Evolutionary conservation across 2,113 vertebrate genomes (phyloP).

Genomic region (Lethenteron camtschaticum): DNA sequence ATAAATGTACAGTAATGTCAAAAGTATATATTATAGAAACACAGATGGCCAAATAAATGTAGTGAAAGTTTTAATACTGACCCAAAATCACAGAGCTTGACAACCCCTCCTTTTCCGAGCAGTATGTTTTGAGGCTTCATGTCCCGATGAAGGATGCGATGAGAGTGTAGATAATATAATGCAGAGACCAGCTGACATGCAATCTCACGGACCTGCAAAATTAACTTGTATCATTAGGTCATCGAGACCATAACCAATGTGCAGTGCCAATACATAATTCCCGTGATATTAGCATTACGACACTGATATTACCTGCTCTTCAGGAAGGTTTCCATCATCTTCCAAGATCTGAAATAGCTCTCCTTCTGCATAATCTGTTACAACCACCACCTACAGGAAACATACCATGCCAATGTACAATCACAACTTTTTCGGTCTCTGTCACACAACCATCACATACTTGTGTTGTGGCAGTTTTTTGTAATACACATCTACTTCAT

Average conservation of each 20-base stretch:
- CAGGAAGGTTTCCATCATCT: conserved; percentile 59
- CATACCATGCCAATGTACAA: no score
- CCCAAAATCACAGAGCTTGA: conserved; percentile 97
- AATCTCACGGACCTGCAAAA: conserved; percentile 43
- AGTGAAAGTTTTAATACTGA: conserved; percentile 15
- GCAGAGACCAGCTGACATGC: conserved; percentile 85
- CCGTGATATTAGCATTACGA: no score
- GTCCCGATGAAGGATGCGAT: conserved; percentile 83
- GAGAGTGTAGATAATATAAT: conserved; percentile 80
- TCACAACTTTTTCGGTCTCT: no score
- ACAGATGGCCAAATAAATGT: no score
- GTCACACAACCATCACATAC: no score
- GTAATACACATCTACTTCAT: no score
- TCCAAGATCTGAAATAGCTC: conserved; percentile 83
- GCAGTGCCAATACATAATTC: no score
- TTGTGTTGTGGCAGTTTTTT: no score
- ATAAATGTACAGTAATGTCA: no score
- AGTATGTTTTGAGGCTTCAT: conserved; percentile 97
- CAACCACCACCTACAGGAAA: conserved; percentile 54
- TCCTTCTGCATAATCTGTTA: conserved; percentile 82
- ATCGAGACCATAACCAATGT: no score
- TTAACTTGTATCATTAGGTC: no score
- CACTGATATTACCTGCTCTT: conserved; percentile 37
- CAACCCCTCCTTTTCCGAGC: conserved; percentile 50
- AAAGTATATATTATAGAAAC: no score